Conservation (phyloP, 2,888 invertebrate genomes). For the Phanerotoma sp. region DNA sequence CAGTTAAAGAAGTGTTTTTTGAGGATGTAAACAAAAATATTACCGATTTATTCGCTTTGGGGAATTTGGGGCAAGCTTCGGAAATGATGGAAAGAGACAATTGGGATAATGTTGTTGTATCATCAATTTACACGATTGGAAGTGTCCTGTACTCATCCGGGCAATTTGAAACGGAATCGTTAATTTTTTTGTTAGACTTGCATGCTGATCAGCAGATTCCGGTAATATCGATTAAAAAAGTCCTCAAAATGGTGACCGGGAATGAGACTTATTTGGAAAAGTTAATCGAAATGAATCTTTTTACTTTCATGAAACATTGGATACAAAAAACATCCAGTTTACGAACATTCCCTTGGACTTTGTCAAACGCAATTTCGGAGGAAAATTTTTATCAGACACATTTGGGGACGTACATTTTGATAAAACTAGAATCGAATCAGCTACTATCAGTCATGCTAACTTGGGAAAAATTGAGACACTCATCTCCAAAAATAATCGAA, state of each 20-base stretch:
- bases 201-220: constrained; percentile 59
- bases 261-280: constrained; percentile 42
- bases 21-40: constrained; percentile 45
- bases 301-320: constrained; percentile 61
- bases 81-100: constrained; percentile 59
- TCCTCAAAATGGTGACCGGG: constrained; percentile 56
- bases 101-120: constrained; percentile 61
- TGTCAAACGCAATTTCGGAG: too few species aligned
- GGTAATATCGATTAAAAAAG: constrained; percentile 54
- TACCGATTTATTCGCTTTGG: constrained; percentile 57
- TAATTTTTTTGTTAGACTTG: constrained; percentile 61
- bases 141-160: constrained; percentile 61
- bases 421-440: too few species aligned
- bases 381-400: too few species aligned
- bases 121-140: constrained; percentile 62
- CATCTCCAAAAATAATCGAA: too few species aligned
- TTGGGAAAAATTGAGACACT: too few species aligned
- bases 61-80: constrained; percentile 49
- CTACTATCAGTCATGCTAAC: too few species aligned
- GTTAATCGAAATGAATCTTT: constrained; percentile 57
- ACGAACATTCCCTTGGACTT: too few species aligned
- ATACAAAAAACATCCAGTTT: too few species aligned
- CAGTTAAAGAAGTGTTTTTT: constrained; percentile 43
- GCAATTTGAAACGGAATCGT: constrained; percentile 58
- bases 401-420: too few species aligned